These are phyloP conservation scores for Cheilosia urbana DNA, from an alignment of 2,888 invertebrate genomes.

Conservation along the genomic window DNA sequence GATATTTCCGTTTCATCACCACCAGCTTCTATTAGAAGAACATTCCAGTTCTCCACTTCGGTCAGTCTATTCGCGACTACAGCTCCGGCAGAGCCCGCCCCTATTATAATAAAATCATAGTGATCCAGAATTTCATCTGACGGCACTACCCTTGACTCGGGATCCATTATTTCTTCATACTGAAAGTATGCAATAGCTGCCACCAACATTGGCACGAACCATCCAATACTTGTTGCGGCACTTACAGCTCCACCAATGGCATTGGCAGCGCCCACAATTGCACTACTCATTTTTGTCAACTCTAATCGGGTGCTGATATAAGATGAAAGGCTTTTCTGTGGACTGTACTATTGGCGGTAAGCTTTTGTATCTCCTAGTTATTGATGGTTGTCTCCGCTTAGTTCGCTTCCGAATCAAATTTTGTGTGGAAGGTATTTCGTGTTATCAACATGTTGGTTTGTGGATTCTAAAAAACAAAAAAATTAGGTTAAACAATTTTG, in stretches of 20 bases:
- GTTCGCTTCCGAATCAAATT: slow-evolving; percentile 4
- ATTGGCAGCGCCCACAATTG: slow-evolving; percentile 87
- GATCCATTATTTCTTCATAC: slow-evolving; percentile 93
- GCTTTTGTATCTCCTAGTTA: not conserved
- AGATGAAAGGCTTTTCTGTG: not conserved
- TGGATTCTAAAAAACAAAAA: slow-evolving; percentile 41
- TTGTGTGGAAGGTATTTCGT: slow-evolving; percentile 21
- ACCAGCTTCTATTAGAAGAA: slow-evolving; percentile 93
- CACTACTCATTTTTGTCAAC: slow-evolving; percentile 85
- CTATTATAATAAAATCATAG: slow-evolving; percentile 94
- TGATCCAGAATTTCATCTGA: slow-evolving; percentile 86
- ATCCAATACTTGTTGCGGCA: slow-evolving; percentile 88
- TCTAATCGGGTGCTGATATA: not conserved
- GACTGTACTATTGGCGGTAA: slow-evolving; percentile 1
- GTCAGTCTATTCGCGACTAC: slow-evolving; percentile 93
- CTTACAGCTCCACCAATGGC: slow-evolving; percentile 89
- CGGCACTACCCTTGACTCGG: slow-evolving; percentile 90
- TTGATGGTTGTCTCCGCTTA: slow-evolving; percentile 27
- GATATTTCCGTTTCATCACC: slow-evolving; percentile 96
- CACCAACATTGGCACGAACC: slow-evolving; percentile 93
- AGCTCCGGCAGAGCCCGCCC: slow-evolving; percentile 94
- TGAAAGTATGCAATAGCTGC: slow-evolving; percentile 94
- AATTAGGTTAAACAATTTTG: not conserved
- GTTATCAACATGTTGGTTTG: slow-evolving; percentile 51
- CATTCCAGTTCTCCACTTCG: slow-evolving; percentile 91